Evolutionary conservation across 2,113 vertebrate genomes (phyloP), one percentile per base, ranked within the genome.

Genomic region (Rhinichthys klamathensis): DNA sequence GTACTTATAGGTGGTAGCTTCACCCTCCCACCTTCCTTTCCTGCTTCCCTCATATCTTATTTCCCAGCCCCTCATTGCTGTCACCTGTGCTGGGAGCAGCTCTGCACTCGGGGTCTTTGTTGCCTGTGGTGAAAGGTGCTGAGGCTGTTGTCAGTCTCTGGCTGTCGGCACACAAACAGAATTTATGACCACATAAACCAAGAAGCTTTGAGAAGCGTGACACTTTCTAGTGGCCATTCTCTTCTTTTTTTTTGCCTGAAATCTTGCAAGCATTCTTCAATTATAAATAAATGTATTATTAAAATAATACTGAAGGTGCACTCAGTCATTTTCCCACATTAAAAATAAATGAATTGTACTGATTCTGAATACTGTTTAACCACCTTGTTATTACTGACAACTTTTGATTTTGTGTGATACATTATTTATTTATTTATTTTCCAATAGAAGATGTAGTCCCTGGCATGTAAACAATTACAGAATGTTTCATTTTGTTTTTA

Each of bases 31-130:
- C 44, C 73, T 87, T 75, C 63, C 74, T 70, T 85, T 81, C 49
- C 81, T 85, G 58, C 86, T 84, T 72, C 61, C 76, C 69, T 80
- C 69, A 77, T 81, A 86, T 85, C 63, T 72, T 67, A 75, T 87
- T 84, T 89, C 77, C 89, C 65, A 74, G 46, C 73, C 63, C 77
- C 84, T 85, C 89, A 86, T 46, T 41, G 1, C 2, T 83, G 56
- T 84, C 76, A 58, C 86, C 87, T 89, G 80, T 88, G 76, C 75
- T 58, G 16, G 61, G 67, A 83, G 83, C 58, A 4, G 54, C 80
- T 61, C 84, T 84, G 78, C 87, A 80, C 49, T 27, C 35, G n/a
- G 85, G 88, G 86, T 83, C 89, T 88, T 81, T 86, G 87, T 88
- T 86, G 85, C 69, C 86, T 84, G 69, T 72, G 76, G 63, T 84